A percentile compares a stretch with the other conserved stretches of the same genome.
Evolutionary conservation across 2,797 vertebrate species (phyloP).

Genomic region (Perodicticus potto): DNA sequence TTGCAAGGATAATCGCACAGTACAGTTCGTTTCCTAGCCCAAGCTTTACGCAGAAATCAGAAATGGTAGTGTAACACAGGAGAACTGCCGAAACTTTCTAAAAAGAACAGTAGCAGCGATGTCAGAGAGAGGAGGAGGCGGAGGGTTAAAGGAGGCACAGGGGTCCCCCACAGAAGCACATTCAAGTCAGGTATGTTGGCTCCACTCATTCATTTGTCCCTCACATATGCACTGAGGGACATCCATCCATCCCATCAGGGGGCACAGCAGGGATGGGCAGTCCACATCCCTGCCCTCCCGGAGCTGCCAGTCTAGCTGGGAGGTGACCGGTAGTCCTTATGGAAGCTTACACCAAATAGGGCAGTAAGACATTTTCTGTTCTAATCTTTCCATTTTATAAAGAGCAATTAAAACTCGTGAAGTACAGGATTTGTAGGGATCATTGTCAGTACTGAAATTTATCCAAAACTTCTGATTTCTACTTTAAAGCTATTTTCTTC

Average conservation of each 20-base stretch:
- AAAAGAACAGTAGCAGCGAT: not conserved
- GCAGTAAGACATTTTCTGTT: not conserved
- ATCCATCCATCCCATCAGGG: too few relatives aligned
- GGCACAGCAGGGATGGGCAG: not conserved
- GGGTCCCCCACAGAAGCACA: not conserved
- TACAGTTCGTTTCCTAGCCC: constrained; percentile 61
- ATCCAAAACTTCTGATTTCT: not conserved
- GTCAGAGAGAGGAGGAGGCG: not conserved
- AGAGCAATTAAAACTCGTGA: not conserved
- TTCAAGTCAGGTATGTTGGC: not conserved
- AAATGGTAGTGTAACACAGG: not conserved
- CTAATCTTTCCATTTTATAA: not conserved
- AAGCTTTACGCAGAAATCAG: constrained; percentile 54
- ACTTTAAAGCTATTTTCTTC: not conserved
- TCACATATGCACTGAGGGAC: not conserved
- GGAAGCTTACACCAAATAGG: not conserved
- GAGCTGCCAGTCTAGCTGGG: not conserved
- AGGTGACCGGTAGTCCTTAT: not conserved
- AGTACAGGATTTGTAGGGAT: not conserved
- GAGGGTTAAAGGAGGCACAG: not conserved
- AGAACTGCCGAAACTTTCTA: not conserved
- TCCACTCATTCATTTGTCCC: not conserved
- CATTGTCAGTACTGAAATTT: not conserved
- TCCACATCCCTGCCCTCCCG: too few relatives aligned
- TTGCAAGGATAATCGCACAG: constrained; percentile 65